phyloP scores from a whole-genome alignment of 2,888 invertebrate genomes.

The Aelia acuminata region DNA sequence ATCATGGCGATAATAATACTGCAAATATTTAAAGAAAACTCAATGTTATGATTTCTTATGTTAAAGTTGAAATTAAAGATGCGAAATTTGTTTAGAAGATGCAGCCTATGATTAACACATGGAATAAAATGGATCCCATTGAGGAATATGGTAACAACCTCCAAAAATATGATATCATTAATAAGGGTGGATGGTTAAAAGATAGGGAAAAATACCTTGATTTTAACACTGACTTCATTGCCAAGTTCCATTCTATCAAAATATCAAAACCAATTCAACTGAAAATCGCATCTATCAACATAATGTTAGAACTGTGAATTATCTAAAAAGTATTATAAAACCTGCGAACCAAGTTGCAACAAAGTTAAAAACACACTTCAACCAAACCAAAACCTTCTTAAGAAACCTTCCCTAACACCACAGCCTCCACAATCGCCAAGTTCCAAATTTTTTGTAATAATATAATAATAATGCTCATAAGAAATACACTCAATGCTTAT shows the following conservation, averaged over 20 bases:
- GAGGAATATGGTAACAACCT: not conserved
- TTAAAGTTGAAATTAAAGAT: too few relatives aligned
- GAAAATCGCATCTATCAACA: not conserved
- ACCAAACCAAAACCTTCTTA: not conserved
- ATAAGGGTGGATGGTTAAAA: not conserved
- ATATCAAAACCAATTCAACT: not conserved
- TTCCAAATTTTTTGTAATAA: not conserved
- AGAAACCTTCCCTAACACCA: conserved; percentile 52
- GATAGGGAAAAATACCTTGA: conserved; percentile 30
- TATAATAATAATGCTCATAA: too few relatives aligned
- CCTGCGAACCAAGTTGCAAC: not conserved
- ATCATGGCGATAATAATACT: too few relatives aligned
- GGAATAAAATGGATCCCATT: not conserved
- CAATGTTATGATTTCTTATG: too few relatives aligned
- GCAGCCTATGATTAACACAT: too few relatives aligned
- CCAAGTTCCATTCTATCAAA: conserved; percentile 43
- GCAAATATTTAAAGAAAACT: too few relatives aligned
- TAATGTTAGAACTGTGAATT: not conserved
- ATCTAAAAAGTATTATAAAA: not conserved
- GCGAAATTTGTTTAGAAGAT: too few relatives aligned
- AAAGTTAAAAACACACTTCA: conserved; percentile 3
- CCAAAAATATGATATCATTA: not conserved
- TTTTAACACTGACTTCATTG: conserved; percentile 53
- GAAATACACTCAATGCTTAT: too few relatives aligned
- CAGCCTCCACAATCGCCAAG: not conserved